Evolutionary conservation across 2,888 invertebrate species (phyloP).

Genomic region (Pollenia labialis): DNA sequence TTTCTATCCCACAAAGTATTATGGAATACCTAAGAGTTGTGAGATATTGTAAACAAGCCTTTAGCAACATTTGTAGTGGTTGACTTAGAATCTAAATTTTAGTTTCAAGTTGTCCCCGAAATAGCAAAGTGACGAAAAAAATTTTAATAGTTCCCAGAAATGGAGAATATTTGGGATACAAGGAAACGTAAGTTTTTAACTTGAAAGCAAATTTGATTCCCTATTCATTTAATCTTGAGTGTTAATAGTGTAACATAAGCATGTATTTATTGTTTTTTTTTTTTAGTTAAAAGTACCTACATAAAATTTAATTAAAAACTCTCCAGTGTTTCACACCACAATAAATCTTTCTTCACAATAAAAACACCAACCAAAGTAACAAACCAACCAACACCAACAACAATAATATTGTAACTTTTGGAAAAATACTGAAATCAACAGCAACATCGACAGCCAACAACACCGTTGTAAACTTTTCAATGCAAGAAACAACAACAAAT

Average conservation of each 20-base stretch:
- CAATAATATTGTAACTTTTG: slow-evolving; percentile 9
- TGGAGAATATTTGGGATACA: too few species aligned
- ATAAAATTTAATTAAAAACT: slow-evolving; percentile 70
- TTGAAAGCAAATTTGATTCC: too few species aligned
- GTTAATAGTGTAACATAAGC: neutral
- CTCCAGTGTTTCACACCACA: slow-evolving; percentile 55
- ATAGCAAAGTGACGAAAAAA: too few species aligned
- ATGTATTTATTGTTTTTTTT: neutral
- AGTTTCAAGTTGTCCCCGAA: too few species aligned
- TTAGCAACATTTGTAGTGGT: too few species aligned
- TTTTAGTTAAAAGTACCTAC: slow-evolving; percentile 41
- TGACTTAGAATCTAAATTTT: too few species aligned
- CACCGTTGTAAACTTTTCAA: slow-evolving; percentile 41
- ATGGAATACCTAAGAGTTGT: too few species aligned
- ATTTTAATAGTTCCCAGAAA: too few species aligned
- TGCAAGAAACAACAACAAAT: slow-evolving; percentile 36
- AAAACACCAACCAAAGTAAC: slow-evolving; percentile 22
- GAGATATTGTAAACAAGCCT: too few species aligned
- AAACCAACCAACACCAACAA: slow-evolving; percentile 19
- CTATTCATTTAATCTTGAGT: neutral
- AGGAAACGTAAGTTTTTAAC: too few species aligned
- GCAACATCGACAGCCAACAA: slow-evolving; percentile 11
- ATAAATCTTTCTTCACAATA: slow-evolving; percentile 61
- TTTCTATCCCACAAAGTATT: too few species aligned
- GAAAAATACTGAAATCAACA: slow-evolving; percentile 5